Evolutionary conservation across 2,113 vertebrate genomes (phyloP).

Genomic region (Calidris pygmaea): DNA sequence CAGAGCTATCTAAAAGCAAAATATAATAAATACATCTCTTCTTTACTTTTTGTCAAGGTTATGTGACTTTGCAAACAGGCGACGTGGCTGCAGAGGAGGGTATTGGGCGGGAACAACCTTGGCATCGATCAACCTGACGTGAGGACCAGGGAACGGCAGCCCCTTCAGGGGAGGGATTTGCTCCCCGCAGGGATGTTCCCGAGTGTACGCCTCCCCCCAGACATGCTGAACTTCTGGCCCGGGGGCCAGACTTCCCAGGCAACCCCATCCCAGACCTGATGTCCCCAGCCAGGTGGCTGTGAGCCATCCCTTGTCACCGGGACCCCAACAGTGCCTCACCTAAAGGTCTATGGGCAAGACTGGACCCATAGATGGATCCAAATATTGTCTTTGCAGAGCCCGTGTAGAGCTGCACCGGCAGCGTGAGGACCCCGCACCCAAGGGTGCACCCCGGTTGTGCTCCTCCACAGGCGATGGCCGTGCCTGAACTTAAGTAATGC

Average conservation of each 20-base stretch:
- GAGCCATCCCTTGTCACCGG: not conserved
- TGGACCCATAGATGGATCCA: not conserved
- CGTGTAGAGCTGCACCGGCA: fast-evolving
- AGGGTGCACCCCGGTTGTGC: not conserved
- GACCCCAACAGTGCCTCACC: not conserved
- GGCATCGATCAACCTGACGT: fast-evolving
- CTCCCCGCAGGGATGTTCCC: fast-evolving
- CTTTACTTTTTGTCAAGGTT: not conserved
- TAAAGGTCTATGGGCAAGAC: not conserved
- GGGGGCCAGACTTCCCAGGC: not conserved
- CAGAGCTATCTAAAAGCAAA: not conserved
- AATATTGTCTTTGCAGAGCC: not conserved
- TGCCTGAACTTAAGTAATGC: too few relatives aligned
- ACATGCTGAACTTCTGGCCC: too few relatives aligned
- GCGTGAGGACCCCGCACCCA: fast-evolving
- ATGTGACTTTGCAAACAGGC: not conserved
- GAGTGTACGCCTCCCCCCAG: not conserved
- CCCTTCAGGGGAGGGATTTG: not conserved
- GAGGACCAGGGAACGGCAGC: fast-evolving
- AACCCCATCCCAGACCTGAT: too few relatives aligned
- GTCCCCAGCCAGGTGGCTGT: fast-evolving
- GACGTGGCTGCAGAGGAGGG: not conserved
- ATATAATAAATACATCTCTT: not conserved
- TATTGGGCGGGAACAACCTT: fast-evolving
- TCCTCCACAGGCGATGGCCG: fast-evolving